Evolutionary conservation across 2,113 vertebrate genomes (phyloP), one percentile per base, ranked within the genome.

Genomic region (Capreolus pygargus): DNA sequence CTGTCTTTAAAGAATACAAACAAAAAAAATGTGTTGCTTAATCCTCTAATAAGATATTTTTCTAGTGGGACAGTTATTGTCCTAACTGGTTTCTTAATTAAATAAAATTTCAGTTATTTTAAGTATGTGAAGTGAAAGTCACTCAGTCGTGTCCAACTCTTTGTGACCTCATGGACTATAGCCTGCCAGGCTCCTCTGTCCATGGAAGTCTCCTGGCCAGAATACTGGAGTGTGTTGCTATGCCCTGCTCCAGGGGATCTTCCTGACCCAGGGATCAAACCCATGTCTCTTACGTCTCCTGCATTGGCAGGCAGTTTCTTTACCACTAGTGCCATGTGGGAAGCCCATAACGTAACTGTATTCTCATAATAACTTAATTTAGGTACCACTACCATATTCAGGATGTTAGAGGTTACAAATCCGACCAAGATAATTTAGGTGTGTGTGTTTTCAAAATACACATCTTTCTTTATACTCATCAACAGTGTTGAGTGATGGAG

Each of bases 81-180:
- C 57, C 25, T 89, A 19, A 85, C 5, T 91, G n/a, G 16, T 88
- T 15, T 33, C 64, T 83, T 61, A 84, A 91, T 95, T 97, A 27
- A 83, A 78, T 87, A 95, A 95, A 15, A 83, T 79, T 94, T 95
- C 86, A 78, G 27, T 76, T 15, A 87, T 91, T 89, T 94, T 47
- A 86, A 67, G 33, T 43, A 21, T 36, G 23, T 81, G 19, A 70
- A 70, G 5, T 70, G 67, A 70, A 70, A 36, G n/a, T 36, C 67
- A 70, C 19, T 70, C n/a, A 70, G n/a, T 23, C 2, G 0, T 39
- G n/a, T 39, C 19, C 4, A 39, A 36, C n/a, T 39, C 19, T 39
- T 23, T 39, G 19, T 0, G 1, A 36, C 9, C n/a, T 70, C 64
- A 36, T 21, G n/a, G n/a, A 39, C 67, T 36, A 4, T 36, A 70